Percentiles rank a stretch among this genome's conserved stretches.
Evolutionary conservation across 2,797 vertebrate species (phyloP).

Genomic region (Enteromius anoplus): DNA sequence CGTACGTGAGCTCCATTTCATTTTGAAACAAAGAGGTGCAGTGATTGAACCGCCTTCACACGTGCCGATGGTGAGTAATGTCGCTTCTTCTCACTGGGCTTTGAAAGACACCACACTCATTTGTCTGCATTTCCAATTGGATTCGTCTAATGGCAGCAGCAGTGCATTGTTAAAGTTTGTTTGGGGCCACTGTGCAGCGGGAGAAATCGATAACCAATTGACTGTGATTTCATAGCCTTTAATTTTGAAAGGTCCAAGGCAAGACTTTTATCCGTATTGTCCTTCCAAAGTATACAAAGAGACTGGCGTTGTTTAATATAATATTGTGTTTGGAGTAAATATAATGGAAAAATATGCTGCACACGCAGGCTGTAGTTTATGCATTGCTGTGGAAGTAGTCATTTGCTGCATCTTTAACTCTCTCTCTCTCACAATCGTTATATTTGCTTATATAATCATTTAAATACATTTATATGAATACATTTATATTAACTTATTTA

Average conservation of each 20-base stretch:
- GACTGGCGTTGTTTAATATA: constrained; percentile 21
- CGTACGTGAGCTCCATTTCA: constrained; percentile 39
- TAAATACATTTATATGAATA: not conserved
- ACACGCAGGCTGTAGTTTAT: not conserved
- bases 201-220: constrained; percentile 69
- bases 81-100: constrained; percentile 56
- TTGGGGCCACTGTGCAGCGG: constrained; percentile 60
- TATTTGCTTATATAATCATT: not conserved
- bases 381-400: constrained; percentile 18
- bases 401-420: constrained; percentile 13
- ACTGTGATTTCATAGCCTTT: constrained; percentile 59
- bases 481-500: not conserved
- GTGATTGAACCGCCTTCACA: constrained; percentile 59
- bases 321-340: constrained; percentile 29
- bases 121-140: constrained; percentile 66
- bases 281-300: constrained; percentile 20
- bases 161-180: constrained; percentile 60
- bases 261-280: constrained; percentile 35
- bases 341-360: constrained; percentile 26
- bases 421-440: not conserved
- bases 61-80: constrained; percentile 63
- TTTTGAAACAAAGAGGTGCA: constrained; percentile 53
- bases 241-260: constrained; percentile 51
- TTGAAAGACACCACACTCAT: constrained; percentile 62
- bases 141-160: constrained; percentile 53